Percentiles rank a stretch among this genome's conserved stretches.
phyloP scores from a whole-genome alignment of 2,888 invertebrate species.

The Apamea anceps region DNA sequence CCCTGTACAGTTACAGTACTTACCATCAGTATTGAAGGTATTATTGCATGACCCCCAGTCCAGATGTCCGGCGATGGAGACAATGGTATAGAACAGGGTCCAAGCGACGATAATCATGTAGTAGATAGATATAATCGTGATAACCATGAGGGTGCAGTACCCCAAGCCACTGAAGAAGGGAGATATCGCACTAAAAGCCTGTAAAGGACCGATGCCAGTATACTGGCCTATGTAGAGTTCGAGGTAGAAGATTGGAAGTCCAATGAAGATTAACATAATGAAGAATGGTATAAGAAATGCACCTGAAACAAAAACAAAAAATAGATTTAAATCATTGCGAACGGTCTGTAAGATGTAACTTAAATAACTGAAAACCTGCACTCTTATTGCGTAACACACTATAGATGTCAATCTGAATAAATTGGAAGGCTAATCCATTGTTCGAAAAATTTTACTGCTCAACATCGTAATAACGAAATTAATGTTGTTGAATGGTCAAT shows the following conservation, averaged over 20 bases:
- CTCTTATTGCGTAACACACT: background rate
- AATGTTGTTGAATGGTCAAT: background rate
- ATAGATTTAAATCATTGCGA: background rate
- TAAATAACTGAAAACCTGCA: constrained; percentile 1
- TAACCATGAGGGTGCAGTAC: constrained; percentile 92
- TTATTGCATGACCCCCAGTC: constrained; percentile 93
- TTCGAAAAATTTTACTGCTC: background rate
- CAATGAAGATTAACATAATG: constrained; percentile 93
- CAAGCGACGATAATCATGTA: constrained; percentile 95
- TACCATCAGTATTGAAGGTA: constrained; percentile 90
- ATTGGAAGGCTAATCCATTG: background rate
- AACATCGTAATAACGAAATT: background rate
- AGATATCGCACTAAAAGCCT: constrained; percentile 91
- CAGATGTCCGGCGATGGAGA: constrained; percentile 91
- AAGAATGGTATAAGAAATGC: constrained; percentile 94
- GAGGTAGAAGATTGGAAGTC: constrained; percentile 94
- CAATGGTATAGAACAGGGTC: constrained; percentile 94
- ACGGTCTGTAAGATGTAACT: background rate
- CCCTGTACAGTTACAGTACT: too few species aligned
- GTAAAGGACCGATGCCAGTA: constrained; percentile 93
- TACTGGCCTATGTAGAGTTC: constrained; percentile 95
- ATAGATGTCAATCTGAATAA: background rate
- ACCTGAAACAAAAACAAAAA: constrained; percentile 88
- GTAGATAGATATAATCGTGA: constrained; percentile 93
- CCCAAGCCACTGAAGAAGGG: constrained; percentile 92